A percentile compares a stretch with the other conserved stretches of the same genome.
Evolutionary conservation across 2,888 invertebrate species (phyloP).

Genomic region (Drosophila dives): DNA sequence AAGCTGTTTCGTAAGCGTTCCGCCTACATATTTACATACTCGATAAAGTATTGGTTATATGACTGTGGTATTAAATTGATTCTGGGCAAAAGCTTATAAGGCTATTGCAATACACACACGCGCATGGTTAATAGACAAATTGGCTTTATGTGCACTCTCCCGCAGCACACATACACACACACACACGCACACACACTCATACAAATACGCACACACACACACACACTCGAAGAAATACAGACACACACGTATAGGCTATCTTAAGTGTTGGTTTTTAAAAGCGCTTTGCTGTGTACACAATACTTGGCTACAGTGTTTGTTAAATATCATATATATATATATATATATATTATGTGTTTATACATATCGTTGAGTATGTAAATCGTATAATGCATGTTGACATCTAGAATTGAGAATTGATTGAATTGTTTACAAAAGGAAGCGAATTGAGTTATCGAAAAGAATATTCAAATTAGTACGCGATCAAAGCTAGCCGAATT

Average conservation of each 20-base stretch:
- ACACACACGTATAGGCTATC: constrained; percentile 26
- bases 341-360: constrained; percentile 23
- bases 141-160: constrained; percentile 24
- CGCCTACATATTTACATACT: constrained; percentile 55
- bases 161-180: background rate
- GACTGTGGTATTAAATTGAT: constrained; percentile 29
- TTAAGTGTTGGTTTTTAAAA: constrained; percentile 50
- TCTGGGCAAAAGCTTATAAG: constrained; percentile 20
- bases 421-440: constrained; percentile 56
- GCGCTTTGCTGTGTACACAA: constrained; percentile 54
- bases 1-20: constrained; percentile 12
- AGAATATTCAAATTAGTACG: constrained; percentile 12
- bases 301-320: constrained; percentile 52
- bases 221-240: constrained; percentile 1
- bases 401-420: constrained; percentile 68
- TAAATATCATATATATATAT: constrained; percentile 43
- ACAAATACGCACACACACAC: background rate
- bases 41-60: constrained; percentile 43
- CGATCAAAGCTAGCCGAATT: constrained; percentile 59
- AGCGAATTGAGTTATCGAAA: constrained; percentile 22
- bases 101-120: constrained; percentile 33
- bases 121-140: constrained; percentile 42
- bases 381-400: constrained; percentile 66
- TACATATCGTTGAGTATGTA: constrained; percentile 61
- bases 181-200: constrained; percentile 1